These are phyloP conservation scores for Condylostylus longicornis DNA, from an alignment of 1,140 invertebrate species.

Conservation along the genomic window DNA sequence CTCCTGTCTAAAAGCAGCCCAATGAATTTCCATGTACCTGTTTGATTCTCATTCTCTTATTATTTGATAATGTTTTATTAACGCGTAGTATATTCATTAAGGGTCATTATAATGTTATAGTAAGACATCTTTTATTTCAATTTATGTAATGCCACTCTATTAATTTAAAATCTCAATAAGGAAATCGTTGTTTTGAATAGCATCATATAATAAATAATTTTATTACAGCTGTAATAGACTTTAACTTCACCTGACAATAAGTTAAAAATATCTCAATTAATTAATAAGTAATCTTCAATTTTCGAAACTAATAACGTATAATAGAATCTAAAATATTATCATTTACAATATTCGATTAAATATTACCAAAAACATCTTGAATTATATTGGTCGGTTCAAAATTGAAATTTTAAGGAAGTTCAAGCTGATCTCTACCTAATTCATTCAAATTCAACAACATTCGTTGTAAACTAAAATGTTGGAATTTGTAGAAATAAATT, in stretches of 20 bases:
- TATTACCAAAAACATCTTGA: not conserved
- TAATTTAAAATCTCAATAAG: conserved; percentile 1
- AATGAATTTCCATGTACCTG: not conserved
- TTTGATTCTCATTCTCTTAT: not conserved
- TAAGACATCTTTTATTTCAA: not conserved
- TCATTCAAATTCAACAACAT: not conserved
- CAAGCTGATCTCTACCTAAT: not conserved
- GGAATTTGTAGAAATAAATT: not conserved
- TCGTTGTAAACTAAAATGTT: not conserved
- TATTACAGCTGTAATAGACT: not conserved
- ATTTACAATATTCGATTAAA: not conserved
- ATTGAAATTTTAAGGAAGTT: not conserved
- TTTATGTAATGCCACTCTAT: not conserved
- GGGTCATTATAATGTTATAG: not conserved
- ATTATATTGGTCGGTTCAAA: not conserved
- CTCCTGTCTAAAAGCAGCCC: not conserved
- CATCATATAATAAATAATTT: not conserved
- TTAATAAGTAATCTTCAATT: not conserved
- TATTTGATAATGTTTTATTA: not conserved
- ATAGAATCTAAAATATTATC: not conserved
- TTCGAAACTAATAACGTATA: not conserved
- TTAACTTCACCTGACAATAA: not conserved
- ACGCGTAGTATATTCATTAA: not conserved
- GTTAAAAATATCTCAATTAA: not conserved
- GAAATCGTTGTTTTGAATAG: not conserved